phyloP scores from a whole-genome alignment of 92 coral and sea anemone genomes.

The Ricordea florida region DNA sequence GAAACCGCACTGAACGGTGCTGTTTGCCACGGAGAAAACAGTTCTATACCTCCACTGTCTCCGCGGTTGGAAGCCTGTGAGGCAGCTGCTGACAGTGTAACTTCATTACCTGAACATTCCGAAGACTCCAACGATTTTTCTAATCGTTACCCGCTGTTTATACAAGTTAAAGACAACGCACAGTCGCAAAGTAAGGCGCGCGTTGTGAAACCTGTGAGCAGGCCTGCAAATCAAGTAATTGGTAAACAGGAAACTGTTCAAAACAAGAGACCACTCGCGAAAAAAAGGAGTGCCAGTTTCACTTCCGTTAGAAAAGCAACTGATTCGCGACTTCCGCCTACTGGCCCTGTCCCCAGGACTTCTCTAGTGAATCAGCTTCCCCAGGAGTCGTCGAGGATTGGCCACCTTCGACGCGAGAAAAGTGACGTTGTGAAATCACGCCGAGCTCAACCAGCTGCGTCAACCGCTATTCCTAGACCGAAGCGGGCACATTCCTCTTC shows the following conservation, averaged over 20 bases:
- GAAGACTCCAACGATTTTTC: slow-evolving; percentile 11
- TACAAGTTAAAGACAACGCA: slow-evolving; percentile 63
- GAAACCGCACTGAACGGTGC: slow-evolving; percentile 45
- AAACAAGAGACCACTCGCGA: slow-evolving; percentile 21
- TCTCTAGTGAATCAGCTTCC: background rate
- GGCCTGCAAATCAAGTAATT: slow-evolving; percentile 21
- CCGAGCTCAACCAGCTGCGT: slow-evolving; percentile 18
- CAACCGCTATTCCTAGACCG: slow-evolving; percentile 2
- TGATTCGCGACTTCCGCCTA: slow-evolving; percentile 10
- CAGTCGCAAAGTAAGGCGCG: slow-evolving; percentile 64
- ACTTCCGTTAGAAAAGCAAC: slow-evolving; percentile 17
- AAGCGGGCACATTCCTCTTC: slow-evolving; percentile 57
- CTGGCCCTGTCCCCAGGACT: slow-evolving; percentile 10
- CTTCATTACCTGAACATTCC: background rate
- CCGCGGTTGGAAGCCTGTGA: slow-evolving; percentile 39
- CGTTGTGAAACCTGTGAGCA: slow-evolving; percentile 48
- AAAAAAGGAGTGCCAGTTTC: slow-evolving; percentile 53
- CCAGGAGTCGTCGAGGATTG: slow-evolving; percentile 17
- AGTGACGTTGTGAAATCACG: slow-evolving; percentile 38
- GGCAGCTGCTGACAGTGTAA: background rate
- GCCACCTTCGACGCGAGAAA: slow-evolving; percentile 64
- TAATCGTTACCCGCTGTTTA: slow-evolving; percentile 78
- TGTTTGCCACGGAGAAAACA: slow-evolving; percentile 21
- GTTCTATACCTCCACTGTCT: slow-evolving; percentile 8
- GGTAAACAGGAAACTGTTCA: slow-evolving; percentile 38